Conservation (phyloP, 2,113 vertebrate species). For the Sebastes schlegelii region DNA sequence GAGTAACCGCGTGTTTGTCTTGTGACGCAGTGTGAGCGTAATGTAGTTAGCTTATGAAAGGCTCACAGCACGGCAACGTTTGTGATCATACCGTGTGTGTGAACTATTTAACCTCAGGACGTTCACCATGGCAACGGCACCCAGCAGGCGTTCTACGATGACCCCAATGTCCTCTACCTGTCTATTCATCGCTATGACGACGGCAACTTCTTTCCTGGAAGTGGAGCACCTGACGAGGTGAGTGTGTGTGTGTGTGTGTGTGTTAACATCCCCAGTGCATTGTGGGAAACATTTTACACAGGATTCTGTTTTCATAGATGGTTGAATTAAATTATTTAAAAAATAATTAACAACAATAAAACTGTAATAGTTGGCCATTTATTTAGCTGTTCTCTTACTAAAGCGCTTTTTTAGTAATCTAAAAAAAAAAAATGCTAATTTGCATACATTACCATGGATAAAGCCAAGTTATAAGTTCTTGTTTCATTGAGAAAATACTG, state of each 20-base stretch:
- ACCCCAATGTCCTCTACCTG: constrained; percentile 93
- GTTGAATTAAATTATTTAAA: neutral
- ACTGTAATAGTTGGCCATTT: no score
- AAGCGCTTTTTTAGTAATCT: neutral
- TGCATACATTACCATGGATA: no score
- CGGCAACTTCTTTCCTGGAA: constrained; percentile 98
- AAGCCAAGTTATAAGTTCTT: no score
- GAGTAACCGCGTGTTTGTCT: neutral
- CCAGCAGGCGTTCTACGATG: constrained; percentile 94
- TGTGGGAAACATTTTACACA: constrained; percentile 4
- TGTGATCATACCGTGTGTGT: neutral
- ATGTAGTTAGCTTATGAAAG: no score
- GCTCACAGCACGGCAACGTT: neutral
- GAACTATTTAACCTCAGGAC: constrained; percentile 63
- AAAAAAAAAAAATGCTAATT: no score
- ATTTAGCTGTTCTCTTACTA: neutral
- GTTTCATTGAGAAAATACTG: no score
- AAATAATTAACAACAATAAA: no score
- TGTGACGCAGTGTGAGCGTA: neutral
- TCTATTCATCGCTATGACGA: constrained; percentile 97
- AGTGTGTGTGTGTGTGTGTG: neutral
- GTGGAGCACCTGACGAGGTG: constrained; percentile 95
- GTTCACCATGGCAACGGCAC: constrained; percentile 88
- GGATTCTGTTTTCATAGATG: neutral
- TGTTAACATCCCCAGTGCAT: constrained; percentile 1